These are phyloP conservation scores for Cryptus viduatorius DNA, from an alignment of 2,888 invertebrate species.

Conservation along the genomic window DNA sequence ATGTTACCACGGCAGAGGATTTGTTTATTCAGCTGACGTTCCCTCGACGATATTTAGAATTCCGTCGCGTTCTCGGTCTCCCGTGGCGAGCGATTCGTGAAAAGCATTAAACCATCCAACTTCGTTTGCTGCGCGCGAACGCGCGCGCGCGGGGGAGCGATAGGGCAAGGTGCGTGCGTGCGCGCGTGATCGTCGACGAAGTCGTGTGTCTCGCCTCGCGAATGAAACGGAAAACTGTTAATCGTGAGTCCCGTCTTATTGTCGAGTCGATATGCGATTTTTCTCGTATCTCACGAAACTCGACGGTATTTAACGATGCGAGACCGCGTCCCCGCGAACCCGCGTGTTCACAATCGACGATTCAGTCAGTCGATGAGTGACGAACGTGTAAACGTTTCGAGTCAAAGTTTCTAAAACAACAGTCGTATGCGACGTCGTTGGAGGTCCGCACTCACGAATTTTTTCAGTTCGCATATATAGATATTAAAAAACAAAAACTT, in stretches of 20 bases:
- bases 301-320: constrained; percentile 8
- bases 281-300: constrained; percentile 12
- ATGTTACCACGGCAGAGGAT: not conserved
- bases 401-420: constrained; percentile 58
- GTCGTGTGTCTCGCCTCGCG: not conserved
- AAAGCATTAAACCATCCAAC: constrained; percentile 38
- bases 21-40: constrained; percentile 29
- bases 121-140: constrained; percentile 40
- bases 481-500: not conserved
- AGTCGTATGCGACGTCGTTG: constrained; percentile 6
- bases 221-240: constrained; percentile 59
- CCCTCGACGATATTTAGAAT: constrained; percentile 50
- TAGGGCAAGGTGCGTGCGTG: not conserved
- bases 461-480: not conserved
- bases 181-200: constrained; percentile 6
- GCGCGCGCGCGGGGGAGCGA: not conserved
- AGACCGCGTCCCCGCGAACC: not conserved
- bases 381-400: constrained; percentile 15
- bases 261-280: constrained; percentile 26
- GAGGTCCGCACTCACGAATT: constrained; percentile 30
- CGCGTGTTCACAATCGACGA: not conserved
- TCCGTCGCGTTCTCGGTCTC: constrained; percentile 42
- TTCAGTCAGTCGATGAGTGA: constrained; percentile 20
- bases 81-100: constrained; percentile 54
- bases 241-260: constrained; percentile 32